Conservation (phyloP, 2,888 invertebrate genomes). For the Geophilus truncorum region DNA sequence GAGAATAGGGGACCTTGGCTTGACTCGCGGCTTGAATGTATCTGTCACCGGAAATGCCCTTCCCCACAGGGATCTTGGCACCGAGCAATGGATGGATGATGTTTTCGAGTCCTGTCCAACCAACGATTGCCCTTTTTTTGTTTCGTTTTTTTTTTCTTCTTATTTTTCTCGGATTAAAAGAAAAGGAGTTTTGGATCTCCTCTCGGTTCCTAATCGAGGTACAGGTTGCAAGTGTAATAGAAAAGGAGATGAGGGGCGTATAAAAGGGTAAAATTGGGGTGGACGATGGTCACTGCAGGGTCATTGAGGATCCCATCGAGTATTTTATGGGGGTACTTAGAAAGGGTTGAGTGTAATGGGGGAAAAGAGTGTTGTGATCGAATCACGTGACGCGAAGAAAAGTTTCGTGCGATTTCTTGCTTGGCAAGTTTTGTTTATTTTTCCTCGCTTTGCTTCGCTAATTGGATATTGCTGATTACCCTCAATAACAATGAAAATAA, state of each 20-base stretch:
- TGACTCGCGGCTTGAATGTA: constrained; percentile 21
- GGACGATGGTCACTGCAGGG: constrained; percentile 22
- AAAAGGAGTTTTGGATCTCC: background rate
- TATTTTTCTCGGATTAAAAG: background rate
- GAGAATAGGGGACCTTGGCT: background rate
- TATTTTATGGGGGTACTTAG: constrained; percentile 13
- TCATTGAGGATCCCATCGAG: constrained; percentile 12
- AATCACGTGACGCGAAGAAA: background rate
- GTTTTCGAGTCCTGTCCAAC: no score
- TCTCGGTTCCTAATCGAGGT: background rate
- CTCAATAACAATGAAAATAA: background rate
- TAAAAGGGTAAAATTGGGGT: constrained; percentile 7
- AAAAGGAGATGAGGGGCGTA: background rate
- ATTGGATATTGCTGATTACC: constrained; percentile 18
- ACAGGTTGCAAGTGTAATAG: background rate
- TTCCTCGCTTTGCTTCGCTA: background rate
- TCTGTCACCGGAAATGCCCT: constrained; percentile 21
- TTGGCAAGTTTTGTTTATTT: background rate
- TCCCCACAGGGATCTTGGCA: background rate
- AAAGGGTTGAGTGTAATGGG: constrained; percentile 27
- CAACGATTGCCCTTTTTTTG: background rate
- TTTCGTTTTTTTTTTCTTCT: background rate
- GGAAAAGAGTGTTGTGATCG: background rate
- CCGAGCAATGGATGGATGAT: constrained; percentile 3
- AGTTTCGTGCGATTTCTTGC: no score